Conservation (phyloP, 2,113 vertebrate genomes). For the Melanotaenia duboulayi region DNA sequence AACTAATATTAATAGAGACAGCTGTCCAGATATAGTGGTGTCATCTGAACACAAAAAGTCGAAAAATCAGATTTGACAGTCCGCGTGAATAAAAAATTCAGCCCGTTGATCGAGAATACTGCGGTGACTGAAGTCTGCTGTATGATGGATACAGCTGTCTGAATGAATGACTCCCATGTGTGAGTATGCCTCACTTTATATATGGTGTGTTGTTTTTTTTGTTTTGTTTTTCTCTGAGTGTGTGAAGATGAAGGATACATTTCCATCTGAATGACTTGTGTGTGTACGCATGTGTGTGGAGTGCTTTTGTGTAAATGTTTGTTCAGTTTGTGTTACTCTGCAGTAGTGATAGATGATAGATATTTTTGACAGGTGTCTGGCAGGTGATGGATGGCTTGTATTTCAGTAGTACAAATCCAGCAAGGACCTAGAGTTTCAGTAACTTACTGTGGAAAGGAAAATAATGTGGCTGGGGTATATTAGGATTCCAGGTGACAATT, state of each 20-base stretch:
- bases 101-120: conserved; percentile 34
- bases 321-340: conserved; percentile 32
- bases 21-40: conserved; percentile 18
- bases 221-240: not conserved
- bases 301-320: not conserved
- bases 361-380: conserved; percentile 57
- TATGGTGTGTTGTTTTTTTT: conserved; percentile 38
- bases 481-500: conserved; percentile 26
- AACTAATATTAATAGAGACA: conserved; percentile 19
- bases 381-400: conserved; percentile 63
- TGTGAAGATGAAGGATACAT: conserved; percentile 49
- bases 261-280: conserved; percentile 33
- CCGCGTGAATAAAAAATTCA: conserved; percentile 24
- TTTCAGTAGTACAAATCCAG: conserved; percentile 28
- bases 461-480: conserved; percentile 10
- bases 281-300: not conserved
- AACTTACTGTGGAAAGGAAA: not conserved
- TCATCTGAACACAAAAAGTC: not conserved
- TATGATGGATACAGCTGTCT: conserved; percentile 68
- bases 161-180: conserved; percentile 55
- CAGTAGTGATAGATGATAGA: conserved; percentile 50
- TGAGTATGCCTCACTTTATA: conserved; percentile 31
- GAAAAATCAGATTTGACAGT: conserved; percentile 19
- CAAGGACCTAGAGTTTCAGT: conserved; percentile 8
- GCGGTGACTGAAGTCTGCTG: conserved; percentile 24